These are phyloP conservation scores for Sesamia nonagrioides DNA, from an alignment of 1,140 invertebrate species.

Conservation along the genomic window DNA sequence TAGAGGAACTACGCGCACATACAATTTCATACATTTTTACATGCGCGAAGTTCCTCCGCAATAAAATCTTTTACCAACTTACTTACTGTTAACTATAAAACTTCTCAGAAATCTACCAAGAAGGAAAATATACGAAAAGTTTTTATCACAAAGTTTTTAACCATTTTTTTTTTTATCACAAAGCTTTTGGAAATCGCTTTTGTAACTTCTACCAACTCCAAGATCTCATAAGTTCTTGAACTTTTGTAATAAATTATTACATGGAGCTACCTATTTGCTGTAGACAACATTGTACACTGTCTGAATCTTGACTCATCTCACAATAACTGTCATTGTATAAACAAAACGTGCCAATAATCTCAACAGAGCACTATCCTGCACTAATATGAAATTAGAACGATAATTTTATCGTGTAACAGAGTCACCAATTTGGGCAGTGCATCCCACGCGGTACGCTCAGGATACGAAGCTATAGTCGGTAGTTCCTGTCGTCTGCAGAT, in stretches of 20 bases:
- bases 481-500: conserved; percentile 22
- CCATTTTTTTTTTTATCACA: neutral
- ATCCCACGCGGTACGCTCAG: conserved; percentile 12
- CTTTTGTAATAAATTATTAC: conserved; percentile 5
- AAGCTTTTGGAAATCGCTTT: neutral
- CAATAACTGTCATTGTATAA: conserved; percentile 16
- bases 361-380: conserved; percentile 17
- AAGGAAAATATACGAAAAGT: neutral
- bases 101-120: neutral
- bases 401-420: conserved; percentile 31
- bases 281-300: neutral
- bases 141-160: neutral
- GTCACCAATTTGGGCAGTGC: conserved; percentile 20
- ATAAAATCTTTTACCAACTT: too few relatives aligned
- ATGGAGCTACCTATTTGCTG: conserved; percentile 11
- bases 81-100: too few relatives aligned
- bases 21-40: too few relatives aligned
- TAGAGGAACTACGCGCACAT: too few relatives aligned
- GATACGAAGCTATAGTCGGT: conserved; percentile 13
- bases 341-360: conserved; percentile 12
- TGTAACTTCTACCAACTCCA: neutral
- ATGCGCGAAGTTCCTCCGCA: too few relatives aligned
- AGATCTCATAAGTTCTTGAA: neutral
- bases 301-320: conserved; percentile 21
- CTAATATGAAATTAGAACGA: conserved; percentile 31